A percentile compares a stretch with the other conserved stretches of the same genome.
These are phyloP conservation scores for Argyrosomus regius DNA, from an alignment of 2,797 vertebrate species.

Conservation along the genomic window DNA sequence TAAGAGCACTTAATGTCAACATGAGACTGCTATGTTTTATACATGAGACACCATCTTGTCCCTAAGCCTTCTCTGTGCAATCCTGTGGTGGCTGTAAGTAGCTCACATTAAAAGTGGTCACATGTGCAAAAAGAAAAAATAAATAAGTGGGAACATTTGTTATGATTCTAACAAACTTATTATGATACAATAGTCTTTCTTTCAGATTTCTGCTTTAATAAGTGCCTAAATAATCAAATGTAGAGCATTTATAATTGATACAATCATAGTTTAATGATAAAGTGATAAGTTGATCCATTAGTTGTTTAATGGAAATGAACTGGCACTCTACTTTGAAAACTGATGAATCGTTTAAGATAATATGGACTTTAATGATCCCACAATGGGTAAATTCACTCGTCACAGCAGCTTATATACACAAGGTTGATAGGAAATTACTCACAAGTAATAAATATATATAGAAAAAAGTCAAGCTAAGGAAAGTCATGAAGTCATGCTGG, in stretches of 20 bases:
- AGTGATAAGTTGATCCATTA: too few species aligned
- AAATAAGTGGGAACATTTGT: not conserved
- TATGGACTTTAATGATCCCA: too few species aligned
- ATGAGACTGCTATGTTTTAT: slow-evolving; percentile 42
- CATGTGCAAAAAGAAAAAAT: not conserved
- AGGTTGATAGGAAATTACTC: too few species aligned
- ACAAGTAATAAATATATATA: too few species aligned
- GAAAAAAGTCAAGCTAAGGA: too few species aligned
- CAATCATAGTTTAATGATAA: not conserved
- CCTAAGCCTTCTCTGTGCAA: not conserved
- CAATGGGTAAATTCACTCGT: too few species aligned
- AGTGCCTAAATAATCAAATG: not conserved
- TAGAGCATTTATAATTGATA: not conserved
- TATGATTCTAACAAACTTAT: not conserved
- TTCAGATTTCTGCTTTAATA: not conserved
- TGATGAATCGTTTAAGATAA: too few species aligned
- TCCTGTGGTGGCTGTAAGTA: slow-evolving; percentile 20
- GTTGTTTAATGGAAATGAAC: too few species aligned
- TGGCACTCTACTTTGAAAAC: too few species aligned
- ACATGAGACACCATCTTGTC: slow-evolving; percentile 25
- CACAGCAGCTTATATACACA: too few species aligned
- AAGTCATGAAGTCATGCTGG: too few species aligned
- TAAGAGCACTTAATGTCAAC: slow-evolving; percentile 71
- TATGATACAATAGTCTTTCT: not conserved
- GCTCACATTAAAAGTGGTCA: slow-evolving; percentile 20